phyloP scores from a whole-genome alignment of 2,888 invertebrate species.

The Apamea monoglypha region DNA sequence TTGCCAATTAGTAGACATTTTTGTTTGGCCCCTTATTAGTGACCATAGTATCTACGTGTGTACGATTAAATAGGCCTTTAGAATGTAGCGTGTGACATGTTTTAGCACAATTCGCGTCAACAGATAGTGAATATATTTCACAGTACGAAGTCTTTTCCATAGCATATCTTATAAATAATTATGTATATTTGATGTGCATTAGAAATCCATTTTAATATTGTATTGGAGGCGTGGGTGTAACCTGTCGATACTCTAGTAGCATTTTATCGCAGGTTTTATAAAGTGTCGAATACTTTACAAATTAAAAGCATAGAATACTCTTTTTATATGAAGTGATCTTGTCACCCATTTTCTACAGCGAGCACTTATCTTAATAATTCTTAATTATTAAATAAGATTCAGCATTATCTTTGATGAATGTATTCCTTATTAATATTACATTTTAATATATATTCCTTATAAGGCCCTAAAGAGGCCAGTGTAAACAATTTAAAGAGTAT shows the following conservation, averaged over 20 bases:
- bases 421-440: slow-evolving; percentile 59
- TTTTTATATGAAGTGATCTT: slow-evolving; percentile 64
- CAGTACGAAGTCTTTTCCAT: slow-evolving; percentile 63
- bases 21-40: slow-evolving; percentile 75
- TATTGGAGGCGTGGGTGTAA: slow-evolving; percentile 34
- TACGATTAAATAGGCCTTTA: slow-evolving; percentile 58
- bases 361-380: slow-evolving; percentile 55
- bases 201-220: slow-evolving; percentile 49
- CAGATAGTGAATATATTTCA: slow-evolving; percentile 48
- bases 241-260: slow-evolving; percentile 39
- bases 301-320: slow-evolving; percentile 52
- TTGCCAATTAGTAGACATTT: slow-evolving; percentile 82
- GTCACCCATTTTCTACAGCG: slow-evolving; percentile 62
- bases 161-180: slow-evolving; percentile 67
- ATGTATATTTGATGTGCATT: slow-evolving; percentile 61
- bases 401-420: slow-evolving; percentile 48
- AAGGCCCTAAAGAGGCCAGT: slow-evolving; percentile 38
- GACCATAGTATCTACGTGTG: slow-evolving; percentile 67
- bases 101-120: slow-evolving; percentile 58
- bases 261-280: slow-evolving; percentile 51
- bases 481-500: slow-evolving; percentile 37
- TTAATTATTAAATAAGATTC: slow-evolving; percentile 47
- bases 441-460: slow-evolving; percentile 55
- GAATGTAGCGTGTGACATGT: slow-evolving; percentile 56
- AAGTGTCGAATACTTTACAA: slow-evolving; percentile 32